Percentiles rank a stretch among this genome's conserved stretches.
Evolutionary conservation across 2,888 invertebrate species (phyloP).

Genomic region (Ichneumoninae sp.): DNA sequence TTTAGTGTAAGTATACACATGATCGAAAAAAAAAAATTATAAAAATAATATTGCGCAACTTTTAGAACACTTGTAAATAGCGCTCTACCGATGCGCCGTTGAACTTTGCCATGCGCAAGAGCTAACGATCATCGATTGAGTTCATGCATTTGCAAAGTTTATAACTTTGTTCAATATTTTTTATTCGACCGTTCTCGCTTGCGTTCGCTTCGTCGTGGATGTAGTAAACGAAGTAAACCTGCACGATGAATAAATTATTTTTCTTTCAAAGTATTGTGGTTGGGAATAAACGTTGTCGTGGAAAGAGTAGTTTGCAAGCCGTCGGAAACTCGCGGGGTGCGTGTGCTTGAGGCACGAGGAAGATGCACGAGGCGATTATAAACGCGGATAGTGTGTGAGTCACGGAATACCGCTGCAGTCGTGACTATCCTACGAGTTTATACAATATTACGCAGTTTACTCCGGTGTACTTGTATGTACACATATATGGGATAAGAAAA

Average conservation of each 20-base stretch:
- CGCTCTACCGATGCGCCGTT: conserved; percentile 1
- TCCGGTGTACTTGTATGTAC: neutral
- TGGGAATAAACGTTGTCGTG: neutral
- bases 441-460: neutral
- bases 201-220: neutral
- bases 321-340: neutral
- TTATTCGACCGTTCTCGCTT: neutral
- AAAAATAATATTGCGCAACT: conserved; percentile 5
- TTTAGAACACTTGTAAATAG: conserved; percentile 3
- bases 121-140: neutral
- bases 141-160: neutral
- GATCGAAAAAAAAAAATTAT: neutral
- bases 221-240: neutral
- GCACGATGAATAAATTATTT: neutral
- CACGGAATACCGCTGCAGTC: neutral
- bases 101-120: conserved; percentile 12
- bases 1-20: neutral
- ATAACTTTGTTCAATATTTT: neutral
- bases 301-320: neutral
- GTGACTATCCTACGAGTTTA: neutral
- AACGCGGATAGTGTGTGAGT: conserved; percentile 9
- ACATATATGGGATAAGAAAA: conserved; percentile 1
- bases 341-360: conserved; percentile 1
- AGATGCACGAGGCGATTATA: conserved; percentile 4
- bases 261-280: neutral